These are phyloP conservation scores for Grammomys dolichurus DNA, from an alignment of 2,113 vertebrate genomes.

Conservation along the genomic window DNA sequence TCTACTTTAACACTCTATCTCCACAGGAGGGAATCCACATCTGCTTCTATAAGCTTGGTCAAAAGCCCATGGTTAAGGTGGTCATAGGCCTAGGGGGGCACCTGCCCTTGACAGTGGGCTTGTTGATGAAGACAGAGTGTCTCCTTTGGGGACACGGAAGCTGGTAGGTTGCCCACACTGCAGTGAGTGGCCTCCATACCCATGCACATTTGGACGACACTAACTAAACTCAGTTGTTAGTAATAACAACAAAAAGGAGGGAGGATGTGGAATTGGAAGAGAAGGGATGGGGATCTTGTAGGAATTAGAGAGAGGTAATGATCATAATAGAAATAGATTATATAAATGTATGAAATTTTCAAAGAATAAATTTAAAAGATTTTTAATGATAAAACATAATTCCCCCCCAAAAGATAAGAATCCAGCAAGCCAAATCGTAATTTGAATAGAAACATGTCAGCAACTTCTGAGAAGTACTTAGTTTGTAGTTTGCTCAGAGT, in stretches of 20 bases:
- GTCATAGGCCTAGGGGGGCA: too few species aligned
- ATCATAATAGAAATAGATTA: background rate
- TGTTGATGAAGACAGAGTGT: background rate
- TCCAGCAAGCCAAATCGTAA: constrained; percentile 72
- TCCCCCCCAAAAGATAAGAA: constrained; percentile 55
- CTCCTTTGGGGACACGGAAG: background rate
- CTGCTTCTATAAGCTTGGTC: too few species aligned
- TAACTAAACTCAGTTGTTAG: background rate
- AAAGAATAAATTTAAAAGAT: background rate
- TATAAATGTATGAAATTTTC: background rate
- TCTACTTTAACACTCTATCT: background rate
- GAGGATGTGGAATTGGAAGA: background rate
- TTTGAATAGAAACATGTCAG: constrained; percentile 73
- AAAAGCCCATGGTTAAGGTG: background rate
- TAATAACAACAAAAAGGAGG: background rate
- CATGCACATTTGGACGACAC: too few species aligned
- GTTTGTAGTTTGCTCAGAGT: constrained; percentile 67
- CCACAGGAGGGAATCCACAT: background rate
- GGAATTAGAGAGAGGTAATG: background rate
- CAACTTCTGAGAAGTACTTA: constrained; percentile 53
- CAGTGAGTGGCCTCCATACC: background rate
- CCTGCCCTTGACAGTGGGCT: too few species aligned
- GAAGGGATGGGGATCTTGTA: background rate
- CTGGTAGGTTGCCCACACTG: background rate
- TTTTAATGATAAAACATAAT: background rate